Evolutionary conservation across 1,140 invertebrate species (phyloP).

Genomic region (Venustaconcha ellipsiformis): DNA sequence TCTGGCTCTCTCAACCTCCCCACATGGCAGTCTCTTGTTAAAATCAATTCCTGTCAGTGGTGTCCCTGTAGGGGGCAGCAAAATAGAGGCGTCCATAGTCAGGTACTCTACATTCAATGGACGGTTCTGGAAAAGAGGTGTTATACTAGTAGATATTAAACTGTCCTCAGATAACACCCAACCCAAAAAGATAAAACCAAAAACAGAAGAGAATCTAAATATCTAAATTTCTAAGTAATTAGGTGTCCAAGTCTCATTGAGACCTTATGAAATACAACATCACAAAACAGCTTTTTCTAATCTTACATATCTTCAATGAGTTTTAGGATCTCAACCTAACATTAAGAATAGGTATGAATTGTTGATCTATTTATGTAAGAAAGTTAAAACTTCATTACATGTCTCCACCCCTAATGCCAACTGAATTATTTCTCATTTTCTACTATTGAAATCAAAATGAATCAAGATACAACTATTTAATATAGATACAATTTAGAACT

Average conservation of each 20-base stretch:
- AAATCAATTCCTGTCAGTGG: constrained; percentile 97
- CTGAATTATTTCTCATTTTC: no score
- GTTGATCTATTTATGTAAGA: no score
- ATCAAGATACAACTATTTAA: no score
- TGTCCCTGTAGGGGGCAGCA: constrained; percentile 95
- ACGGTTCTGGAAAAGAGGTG: constrained; percentile 73
- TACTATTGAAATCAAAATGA: no score
- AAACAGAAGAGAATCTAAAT: not conserved
- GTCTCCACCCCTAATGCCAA: no score
- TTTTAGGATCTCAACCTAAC: not conserved
- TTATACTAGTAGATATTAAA: no score
- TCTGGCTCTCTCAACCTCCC: constrained; percentile 94
- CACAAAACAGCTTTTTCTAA: not conserved
- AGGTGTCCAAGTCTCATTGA: not conserved
- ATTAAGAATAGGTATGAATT: not conserved
- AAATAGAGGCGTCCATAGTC: constrained; percentile 88
- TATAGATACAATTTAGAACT: no score
- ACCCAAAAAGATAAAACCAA: not conserved
- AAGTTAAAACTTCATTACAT: no score
- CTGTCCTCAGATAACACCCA: no score
- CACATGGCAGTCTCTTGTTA: constrained; percentile 93
- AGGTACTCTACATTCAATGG: constrained; percentile 81
- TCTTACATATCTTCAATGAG: not conserved
- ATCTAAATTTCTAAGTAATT: not conserved
- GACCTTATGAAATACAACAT: not conserved